Evolutionary conservation across 1,140 invertebrate genomes (phyloP).

Genomic region (Tetragnatha versicolor): DNA sequence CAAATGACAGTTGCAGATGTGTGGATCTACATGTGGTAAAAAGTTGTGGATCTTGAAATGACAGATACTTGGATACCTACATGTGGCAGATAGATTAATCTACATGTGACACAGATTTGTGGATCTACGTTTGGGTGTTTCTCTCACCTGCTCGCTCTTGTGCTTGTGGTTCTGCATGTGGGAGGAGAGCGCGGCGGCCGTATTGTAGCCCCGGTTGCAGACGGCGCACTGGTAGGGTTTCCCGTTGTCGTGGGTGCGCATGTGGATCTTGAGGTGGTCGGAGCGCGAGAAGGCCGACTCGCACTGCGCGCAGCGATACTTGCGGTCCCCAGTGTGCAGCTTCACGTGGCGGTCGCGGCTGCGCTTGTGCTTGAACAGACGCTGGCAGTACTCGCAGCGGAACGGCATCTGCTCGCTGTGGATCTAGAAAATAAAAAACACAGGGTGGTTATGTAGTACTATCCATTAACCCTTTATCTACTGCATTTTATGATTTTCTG

Average conservation of each 20-base stretch:
- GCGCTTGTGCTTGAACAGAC: conserved; percentile 94
- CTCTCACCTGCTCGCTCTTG: conserved; percentile 27
- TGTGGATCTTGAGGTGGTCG: conserved; percentile 94
- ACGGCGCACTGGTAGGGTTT: conserved; percentile 91
- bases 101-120: no score
- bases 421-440: conserved; percentile 33
- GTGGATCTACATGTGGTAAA: no score
- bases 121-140: no score
- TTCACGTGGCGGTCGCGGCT: conserved; percentile 93
- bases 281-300: conserved; percentile 92
- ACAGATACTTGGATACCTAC: no score
- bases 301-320: conserved; percentile 91
- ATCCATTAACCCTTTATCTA: no score
- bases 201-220: conserved; percentile 91
- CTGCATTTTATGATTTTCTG: no score
- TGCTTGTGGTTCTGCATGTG: conserved; percentile 90
- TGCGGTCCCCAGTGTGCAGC: conserved; percentile 91
- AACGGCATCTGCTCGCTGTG: conserved; percentile 82
- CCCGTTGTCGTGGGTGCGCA: conserved; percentile 93
- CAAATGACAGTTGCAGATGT: no score
- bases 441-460: no score
- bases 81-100: no score
- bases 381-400: conserved; percentile 86
- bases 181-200: conserved; percentile 87
- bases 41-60: no score